Conservation (phyloP, 1,140 invertebrate genomes). For the Drosophila tropicalis region DNA sequence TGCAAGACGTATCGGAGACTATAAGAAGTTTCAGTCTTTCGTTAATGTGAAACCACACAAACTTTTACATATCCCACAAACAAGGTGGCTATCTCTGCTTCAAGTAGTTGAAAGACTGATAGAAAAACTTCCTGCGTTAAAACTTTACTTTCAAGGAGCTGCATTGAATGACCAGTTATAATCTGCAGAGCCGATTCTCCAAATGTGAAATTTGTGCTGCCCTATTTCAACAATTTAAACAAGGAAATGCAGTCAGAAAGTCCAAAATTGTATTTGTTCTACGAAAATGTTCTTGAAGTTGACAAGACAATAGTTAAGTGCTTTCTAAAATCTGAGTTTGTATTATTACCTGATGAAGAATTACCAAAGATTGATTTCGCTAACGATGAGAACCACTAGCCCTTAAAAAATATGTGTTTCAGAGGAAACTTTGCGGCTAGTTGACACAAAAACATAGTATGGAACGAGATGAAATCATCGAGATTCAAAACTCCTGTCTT, state of each 20-base stretch:
- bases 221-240: neutral
- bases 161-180: neutral
- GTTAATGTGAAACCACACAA: constrained; percentile 1
- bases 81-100: constrained; percentile 3
- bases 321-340: neutral
- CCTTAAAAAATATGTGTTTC: constrained; percentile 1
- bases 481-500: neutral
- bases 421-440: constrained; percentile 1
- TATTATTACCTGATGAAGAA: neutral
- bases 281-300: neutral
- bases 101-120: neutral
- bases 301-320: neutral
- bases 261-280: neutral
- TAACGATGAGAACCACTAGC: constrained; percentile 1
- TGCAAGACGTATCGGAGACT: neutral
- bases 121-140: neutral
- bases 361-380: constrained; percentile 1
- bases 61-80: constrained; percentile 4
- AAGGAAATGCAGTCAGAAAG: neutral
- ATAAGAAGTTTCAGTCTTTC: neutral
- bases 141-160: neutral
- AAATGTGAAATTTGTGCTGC: constrained; percentile 4
- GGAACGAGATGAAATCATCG: neutral
- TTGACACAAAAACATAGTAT: neutral
- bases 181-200: constrained; percentile 4